phyloP scores from a whole-genome alignment of 2,888 invertebrate species.

The Pollenia labialis region DNA sequence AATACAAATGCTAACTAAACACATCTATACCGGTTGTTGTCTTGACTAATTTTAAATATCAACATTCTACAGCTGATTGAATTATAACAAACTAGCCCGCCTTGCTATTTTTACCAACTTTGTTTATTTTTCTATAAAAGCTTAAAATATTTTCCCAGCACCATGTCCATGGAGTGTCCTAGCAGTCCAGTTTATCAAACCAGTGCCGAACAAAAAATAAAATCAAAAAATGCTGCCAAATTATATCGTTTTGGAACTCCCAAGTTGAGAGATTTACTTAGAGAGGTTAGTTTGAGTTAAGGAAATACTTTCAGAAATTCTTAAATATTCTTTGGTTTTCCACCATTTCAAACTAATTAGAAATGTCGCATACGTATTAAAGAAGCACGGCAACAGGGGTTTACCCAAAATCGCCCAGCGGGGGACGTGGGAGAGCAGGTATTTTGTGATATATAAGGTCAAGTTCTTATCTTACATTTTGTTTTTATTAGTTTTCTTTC shows the following conservation, averaged over 20 bases:
- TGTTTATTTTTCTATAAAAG: not conserved
- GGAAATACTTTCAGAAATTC: not conserved
- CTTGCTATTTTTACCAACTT: not conserved
- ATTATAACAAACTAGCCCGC: conserved; percentile 22
- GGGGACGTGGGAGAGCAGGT: conserved; percentile 28
- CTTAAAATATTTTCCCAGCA: not conserved
- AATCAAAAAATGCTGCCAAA: conserved; percentile 79
- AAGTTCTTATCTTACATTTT: not conserved
- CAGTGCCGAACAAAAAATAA: conserved; percentile 80
- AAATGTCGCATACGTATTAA: conserved; percentile 81
- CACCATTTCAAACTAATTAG: conserved; percentile 71
- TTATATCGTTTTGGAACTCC: conserved; percentile 79
- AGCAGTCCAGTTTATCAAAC: conserved; percentile 77
- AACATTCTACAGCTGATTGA: conserved; percentile 36
- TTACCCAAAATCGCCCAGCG: conserved; percentile 75
- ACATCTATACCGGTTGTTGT: conserved; percentile 2
- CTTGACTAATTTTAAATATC: not conserved
- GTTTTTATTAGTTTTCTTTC: conserved; percentile 57
- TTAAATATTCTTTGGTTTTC: not conserved
- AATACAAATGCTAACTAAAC: not conserved
- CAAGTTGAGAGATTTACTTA: conserved; percentile 80
- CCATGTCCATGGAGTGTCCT: conserved; percentile 75
- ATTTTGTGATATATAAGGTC: not conserved
- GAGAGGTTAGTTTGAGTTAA: conserved; percentile 77
- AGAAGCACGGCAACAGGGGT: conserved; percentile 77